Evolutionary conservation across 2,888 invertebrate genomes (phyloP), one percentile per base, ranked within the genome.

Genomic region (Sclerodermus sp.): DNA sequence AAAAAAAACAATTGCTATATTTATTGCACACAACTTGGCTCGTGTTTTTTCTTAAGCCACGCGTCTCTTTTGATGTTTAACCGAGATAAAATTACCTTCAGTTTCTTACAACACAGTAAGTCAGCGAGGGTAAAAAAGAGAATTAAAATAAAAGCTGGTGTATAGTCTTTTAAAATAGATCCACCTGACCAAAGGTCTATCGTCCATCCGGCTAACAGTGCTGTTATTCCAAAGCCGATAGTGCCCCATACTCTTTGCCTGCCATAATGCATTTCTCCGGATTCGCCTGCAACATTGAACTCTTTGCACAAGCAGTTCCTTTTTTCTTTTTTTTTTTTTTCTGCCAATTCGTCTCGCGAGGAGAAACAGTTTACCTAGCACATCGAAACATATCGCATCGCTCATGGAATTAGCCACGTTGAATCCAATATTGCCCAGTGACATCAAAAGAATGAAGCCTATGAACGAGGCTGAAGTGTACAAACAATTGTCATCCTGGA

Each of bases 381-480:
- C 85, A 76, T 94, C 91, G 70, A 94, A 94, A 74, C 93, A 93
- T 29, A 95, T 88, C 1, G 94, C 93, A 77, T 96, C 96, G 34
- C 91, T 90, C 34, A 95, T 87, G 41, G 90, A 91, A 67, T 93
- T 90, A 30, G 88, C 85, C 0, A 95, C 93, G 73, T 91, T 92
- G 70, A 88, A 92, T 2, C 89, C 88, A 50, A 91, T 88, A 1
- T 86, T 89, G 23, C 91, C 91, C 1, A 89, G 57, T 38, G 87
- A 87, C 82, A 90, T 85, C 16, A 90, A 74, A 1, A 87, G 58
- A 0, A 91, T 85, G 62, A 90, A 91, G 1, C 82, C 80, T 90
- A 90, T 91, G 74, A 91, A 92, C 0, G 84, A 82, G 0, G 78
- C 65, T 0, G 86, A 84, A 51, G 78, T 78, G 63, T 89, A 89